phyloP scores from a whole-genome alignment of 2,797 vertebrate species.

The Enteromius anoplus region DNA sequence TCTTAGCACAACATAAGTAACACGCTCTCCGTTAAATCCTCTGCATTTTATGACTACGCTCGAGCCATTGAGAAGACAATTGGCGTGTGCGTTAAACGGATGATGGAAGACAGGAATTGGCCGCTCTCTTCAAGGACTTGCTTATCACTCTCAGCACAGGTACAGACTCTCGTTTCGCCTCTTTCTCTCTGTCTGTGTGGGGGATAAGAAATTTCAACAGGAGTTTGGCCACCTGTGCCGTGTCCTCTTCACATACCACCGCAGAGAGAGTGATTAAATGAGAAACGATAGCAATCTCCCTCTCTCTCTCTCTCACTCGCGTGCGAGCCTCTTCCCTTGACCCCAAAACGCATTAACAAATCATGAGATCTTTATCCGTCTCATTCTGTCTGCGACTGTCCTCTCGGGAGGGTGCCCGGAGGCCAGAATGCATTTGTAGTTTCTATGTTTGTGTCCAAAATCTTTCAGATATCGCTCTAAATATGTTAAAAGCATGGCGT shows the following conservation, averaged over 20 bases:
- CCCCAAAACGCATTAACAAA: conserved; percentile 56
- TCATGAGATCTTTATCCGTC: conserved; percentile 52
- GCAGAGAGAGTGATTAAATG: conserved; percentile 51
- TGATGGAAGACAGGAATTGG: conserved; percentile 20
- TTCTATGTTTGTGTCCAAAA: not conserved
- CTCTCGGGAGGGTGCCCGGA: conserved; percentile 34
- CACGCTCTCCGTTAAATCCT: conserved; percentile 14
- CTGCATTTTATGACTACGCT: not conserved
- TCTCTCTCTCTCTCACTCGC: conserved; percentile 8
- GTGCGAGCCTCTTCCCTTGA: conserved; percentile 21
- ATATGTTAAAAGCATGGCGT: conserved; percentile 14
- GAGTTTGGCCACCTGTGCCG: not conserved
- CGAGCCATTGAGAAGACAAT: conserved; percentile 4
- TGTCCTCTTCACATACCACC: conserved; percentile 51
- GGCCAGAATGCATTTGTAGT: conserved; percentile 30
- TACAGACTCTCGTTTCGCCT: conserved; percentile 16
- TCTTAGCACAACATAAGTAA: not conserved
- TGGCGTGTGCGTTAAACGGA: conserved; percentile 1
- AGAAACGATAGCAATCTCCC: conserved; percentile 57
- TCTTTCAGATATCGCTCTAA: conserved; percentile 18
- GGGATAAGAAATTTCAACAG: conserved; percentile 43
- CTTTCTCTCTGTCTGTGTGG: conserved; percentile 11
- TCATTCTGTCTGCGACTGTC: conserved; percentile 22
- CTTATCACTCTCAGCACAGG: conserved; percentile 57
- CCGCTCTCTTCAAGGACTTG: conserved; percentile 55